phyloP scores from a whole-genome alignment of 2,113 vertebrate species.

The Serranochromis macrocephalus region DNA sequence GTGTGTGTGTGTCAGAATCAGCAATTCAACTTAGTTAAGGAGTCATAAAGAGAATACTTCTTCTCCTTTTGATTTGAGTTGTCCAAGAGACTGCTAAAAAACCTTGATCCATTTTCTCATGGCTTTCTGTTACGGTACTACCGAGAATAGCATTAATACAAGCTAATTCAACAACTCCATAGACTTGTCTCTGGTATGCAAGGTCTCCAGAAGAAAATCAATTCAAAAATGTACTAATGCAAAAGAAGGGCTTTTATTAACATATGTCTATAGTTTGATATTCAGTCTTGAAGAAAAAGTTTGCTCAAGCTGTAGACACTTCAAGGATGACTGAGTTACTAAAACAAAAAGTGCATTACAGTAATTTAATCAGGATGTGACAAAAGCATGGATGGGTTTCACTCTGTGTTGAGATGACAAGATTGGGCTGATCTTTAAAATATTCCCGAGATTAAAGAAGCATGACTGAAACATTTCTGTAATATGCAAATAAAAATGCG shows the following conservation, averaged over 20 bases:
- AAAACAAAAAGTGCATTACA: not conserved
- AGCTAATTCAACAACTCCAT: not conserved
- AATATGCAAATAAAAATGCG: not conserved
- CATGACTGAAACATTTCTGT: not conserved
- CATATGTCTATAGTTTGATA: not conserved
- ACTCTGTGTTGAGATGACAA: slow-evolving; percentile 1
- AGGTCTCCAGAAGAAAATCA: not conserved
- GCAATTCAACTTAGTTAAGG: not conserved
- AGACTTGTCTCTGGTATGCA: not conserved
- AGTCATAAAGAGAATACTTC: not conserved
- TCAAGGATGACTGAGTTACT: not conserved
- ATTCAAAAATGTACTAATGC: not conserved
- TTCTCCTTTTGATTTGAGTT: not conserved
- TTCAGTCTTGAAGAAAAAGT: not conserved
- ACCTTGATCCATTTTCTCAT: not conserved
- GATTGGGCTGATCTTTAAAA: not conserved
- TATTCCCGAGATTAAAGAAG: not conserved
- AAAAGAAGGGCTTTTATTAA: not conserved
- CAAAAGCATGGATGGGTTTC: not conserved
- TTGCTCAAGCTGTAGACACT: not conserved
- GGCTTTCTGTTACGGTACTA: not conserved
- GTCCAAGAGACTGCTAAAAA: not conserved
- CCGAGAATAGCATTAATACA: not conserved
- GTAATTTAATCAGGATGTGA: slow-evolving; percentile 15
- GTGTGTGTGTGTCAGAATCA: not conserved